phyloP scores from a whole-genome alignment of 2,113 vertebrate species.

The Myiagra hebetior region DNA sequence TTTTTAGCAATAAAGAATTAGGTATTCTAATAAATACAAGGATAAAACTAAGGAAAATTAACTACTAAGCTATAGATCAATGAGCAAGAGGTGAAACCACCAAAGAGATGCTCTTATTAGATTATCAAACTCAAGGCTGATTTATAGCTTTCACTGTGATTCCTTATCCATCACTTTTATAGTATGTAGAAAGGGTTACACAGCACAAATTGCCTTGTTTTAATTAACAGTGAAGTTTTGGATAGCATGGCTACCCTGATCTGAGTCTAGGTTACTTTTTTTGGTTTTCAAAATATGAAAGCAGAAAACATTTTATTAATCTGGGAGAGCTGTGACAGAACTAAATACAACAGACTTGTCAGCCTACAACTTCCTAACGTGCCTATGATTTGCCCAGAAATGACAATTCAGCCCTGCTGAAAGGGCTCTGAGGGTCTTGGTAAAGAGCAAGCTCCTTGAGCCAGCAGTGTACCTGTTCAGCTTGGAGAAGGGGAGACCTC shows the following conservation, averaged over 20 bases:
- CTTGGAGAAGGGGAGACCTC: background rate
- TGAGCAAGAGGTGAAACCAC: conserved; percentile 66
- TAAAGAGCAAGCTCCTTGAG: background rate
- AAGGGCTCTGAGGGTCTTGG: background rate
- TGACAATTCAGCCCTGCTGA: background rate
- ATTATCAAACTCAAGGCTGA: conserved; percentile 67
- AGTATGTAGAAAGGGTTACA: conserved; percentile 61
- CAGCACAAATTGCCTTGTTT: conserved; percentile 68
- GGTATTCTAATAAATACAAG: conserved; percentile 70
- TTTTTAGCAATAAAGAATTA: conserved; percentile 70
- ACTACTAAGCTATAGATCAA: conserved; percentile 67
- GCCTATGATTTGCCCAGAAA: background rate
- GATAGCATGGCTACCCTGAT: background rate
- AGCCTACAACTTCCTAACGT: background rate
- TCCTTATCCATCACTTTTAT: conserved; percentile 75
- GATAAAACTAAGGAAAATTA: conserved; percentile 72
- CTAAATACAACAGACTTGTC: background rate
- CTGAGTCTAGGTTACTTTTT: background rate
- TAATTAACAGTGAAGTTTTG: conserved; percentile 60
- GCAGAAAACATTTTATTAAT: conserved; percentile 15
- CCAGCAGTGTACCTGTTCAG: background rate
- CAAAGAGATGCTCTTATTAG: conserved; percentile 69
- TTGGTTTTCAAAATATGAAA: background rate
- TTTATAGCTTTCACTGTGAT: conserved; percentile 66
- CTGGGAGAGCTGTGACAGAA: background rate